These are phyloP conservation scores for Plectrocnemia conspersa DNA, from an alignment of 1,140 invertebrate species.

Conservation along the genomic window DNA sequence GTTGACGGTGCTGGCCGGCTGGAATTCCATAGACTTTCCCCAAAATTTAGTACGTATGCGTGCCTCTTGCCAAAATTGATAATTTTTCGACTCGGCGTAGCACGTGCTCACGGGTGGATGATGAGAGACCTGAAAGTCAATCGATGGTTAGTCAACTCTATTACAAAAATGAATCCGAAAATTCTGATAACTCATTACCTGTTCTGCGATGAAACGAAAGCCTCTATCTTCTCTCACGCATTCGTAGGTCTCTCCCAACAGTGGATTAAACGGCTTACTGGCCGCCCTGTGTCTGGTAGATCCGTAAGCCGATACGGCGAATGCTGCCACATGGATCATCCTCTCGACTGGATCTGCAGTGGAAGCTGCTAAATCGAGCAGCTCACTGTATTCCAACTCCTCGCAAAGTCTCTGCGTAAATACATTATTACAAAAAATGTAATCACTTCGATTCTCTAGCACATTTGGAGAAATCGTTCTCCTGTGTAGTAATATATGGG, in stretches of 20 bases:
- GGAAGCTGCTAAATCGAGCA: constrained; percentile 68
- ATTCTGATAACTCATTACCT: constrained; percentile 12
- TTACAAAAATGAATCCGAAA: background rate
- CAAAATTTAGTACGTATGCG: constrained; percentile 85
- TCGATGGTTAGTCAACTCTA: background rate
- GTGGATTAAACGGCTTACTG: constrained; percentile 84
- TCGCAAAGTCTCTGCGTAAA: constrained; percentile 79
- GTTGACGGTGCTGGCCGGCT: constrained; percentile 66
- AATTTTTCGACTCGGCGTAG: constrained; percentile 65
- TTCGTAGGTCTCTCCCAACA: constrained; percentile 83
- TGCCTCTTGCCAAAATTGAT: constrained; percentile 76
- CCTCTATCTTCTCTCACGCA: constrained; percentile 71
- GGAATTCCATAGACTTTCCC: constrained; percentile 88
- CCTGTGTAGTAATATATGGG: too few species aligned
- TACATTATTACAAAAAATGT: too few species aligned
- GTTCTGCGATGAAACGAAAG: constrained; percentile 57
- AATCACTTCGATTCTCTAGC: too few species aligned
- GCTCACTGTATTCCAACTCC: constrained; percentile 77
- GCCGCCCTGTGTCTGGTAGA: constrained; percentile 73
- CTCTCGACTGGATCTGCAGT: constrained; percentile 62
- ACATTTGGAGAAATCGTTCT: too few species aligned
- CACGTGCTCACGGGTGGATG: constrained; percentile 83
- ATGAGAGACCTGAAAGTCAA: constrained; percentile 70
- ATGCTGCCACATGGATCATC: constrained; percentile 73
- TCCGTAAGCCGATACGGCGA: constrained; percentile 79